Conservation (phyloP, 2,888 invertebrate genomes). For the Tenthredo distinguenda region DNA sequence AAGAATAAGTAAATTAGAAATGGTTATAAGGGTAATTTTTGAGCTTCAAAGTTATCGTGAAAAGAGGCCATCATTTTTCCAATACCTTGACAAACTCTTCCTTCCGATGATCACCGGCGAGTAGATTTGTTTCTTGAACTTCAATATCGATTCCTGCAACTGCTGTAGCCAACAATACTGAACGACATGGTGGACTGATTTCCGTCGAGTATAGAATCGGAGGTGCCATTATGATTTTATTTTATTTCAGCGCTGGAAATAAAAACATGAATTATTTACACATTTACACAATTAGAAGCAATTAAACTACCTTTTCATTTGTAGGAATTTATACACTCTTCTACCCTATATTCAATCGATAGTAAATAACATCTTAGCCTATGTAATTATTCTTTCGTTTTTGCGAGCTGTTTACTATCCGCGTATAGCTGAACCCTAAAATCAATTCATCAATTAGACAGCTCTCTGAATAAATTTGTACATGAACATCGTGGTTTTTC, state of each 20-base stretch:
- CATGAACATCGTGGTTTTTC: neutral
- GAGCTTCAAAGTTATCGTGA: neutral
- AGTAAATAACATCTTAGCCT: neutral
- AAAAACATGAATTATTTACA: neutral
- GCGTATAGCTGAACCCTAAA: neutral
- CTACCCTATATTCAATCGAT: neutral
- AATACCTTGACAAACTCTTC: slow-evolving; percentile 79
- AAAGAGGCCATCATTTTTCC: neutral
- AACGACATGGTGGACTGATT: slow-evolving; percentile 76
- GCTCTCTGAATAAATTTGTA: neutral
- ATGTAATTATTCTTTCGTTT: neutral
- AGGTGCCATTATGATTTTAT: slow-evolving; percentile 50
- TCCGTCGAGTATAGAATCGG: slow-evolving; percentile 60
- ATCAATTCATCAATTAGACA: neutral
- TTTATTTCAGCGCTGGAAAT: neutral
- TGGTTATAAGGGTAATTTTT: neutral
- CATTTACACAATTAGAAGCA: neutral
- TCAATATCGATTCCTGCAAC: slow-evolving; percentile 76
- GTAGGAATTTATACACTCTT: neutral
- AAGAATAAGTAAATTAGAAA: neutral
- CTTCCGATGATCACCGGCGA: slow-evolving; percentile 75
- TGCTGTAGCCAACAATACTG: slow-evolving; percentile 77
- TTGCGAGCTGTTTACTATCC: neutral
- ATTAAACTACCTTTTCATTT: neutral
- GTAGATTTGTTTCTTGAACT: slow-evolving; percentile 75